Base-by-base conservation (phyloP, 2,888 invertebrate genomes). In the Heliothis peltigera region DNA sequence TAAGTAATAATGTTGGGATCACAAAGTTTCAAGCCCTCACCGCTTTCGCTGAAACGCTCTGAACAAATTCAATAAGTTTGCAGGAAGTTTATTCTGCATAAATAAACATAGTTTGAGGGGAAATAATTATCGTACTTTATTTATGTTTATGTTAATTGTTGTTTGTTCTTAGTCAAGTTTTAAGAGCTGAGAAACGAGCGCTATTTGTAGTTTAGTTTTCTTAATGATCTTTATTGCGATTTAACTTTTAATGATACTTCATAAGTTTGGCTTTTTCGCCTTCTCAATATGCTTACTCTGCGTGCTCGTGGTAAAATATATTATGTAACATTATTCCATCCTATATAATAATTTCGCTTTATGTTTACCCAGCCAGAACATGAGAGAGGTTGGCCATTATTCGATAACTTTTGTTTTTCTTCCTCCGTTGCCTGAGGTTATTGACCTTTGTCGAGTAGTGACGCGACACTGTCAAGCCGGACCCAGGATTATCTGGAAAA, bases 351-450 rank as follows among this genome's bases (percentile, higher is more conserved):
- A 35, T 42, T 5, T 21, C 39, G 43, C 12, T 35, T 2, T 42
- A 46, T 53, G 42, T 53, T 67, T 32, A 32, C 44, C 15, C 10
- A 19, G 39, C 15, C 10, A 19, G 39, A 42, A 22, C 28, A 44
- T 25, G 42, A 12, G 12, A 44, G 67, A 15, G 19, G 25, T 44
- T 39, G 17, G 32, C 21, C 32, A 19, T 53, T 66, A 42, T 25
- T 18, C 18, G 22, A 46, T 47, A 70, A 48, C 35, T 56, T 59
- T 69, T 75, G 56, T 75, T 59, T 39, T 75, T 69, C 53, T 19
- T 43, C 51, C 15, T 55, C 32, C 43, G 18, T 49, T 17, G 19
- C n/a, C 19, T 12, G 21, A 58, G 64, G 35, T 53, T 35, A 10
- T 32, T 72, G 76, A 60, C 48, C 46, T 46, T 8, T 21, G 8